A percentile compares a stretch with the other conserved stretches of the same genome.
phyloP scores from a whole-genome alignment of 2,888 invertebrate species.

The Caenorhabditis macrosperma region DNA sequence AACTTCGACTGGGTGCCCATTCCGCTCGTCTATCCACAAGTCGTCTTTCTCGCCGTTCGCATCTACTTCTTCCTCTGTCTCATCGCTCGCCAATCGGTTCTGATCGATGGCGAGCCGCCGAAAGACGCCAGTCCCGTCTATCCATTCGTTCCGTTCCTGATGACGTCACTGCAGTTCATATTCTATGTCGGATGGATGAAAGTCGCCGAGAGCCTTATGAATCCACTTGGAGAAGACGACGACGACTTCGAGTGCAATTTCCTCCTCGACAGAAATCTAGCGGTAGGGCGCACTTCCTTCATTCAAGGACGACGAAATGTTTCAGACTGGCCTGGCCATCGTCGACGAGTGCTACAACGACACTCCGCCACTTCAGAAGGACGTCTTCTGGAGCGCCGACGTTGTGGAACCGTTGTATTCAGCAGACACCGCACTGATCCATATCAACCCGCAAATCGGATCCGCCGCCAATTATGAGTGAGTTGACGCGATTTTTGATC shows the following conservation, averaged over 20 bases:
- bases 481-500: conserved; percentile 2
- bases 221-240: conserved; percentile 77
- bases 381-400: conserved; percentile 65
- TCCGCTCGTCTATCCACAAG: conserved; percentile 77
- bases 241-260: conserved; percentile 76
- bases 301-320: not conserved
- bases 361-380: conserved; percentile 64
- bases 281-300: conserved; percentile 39
- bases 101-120: conserved; percentile 68
- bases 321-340: conserved; percentile 64
- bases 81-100: conserved; percentile 74
- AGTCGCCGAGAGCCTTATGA: conserved; percentile 76
- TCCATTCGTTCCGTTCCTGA: conserved; percentile 71
- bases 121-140: conserved; percentile 64
- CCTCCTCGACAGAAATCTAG: conserved; percentile 67
- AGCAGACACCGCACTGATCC: conserved; percentile 65
- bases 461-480: conserved; percentile 67
- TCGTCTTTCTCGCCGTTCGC: conserved; percentile 77
- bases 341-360: conserved; percentile 69
- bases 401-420: conserved; percentile 67
- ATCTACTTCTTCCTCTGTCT: conserved; percentile 76
- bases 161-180: conserved; percentile 75
- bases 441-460: conserved; percentile 69
- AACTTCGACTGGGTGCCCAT: conserved; percentile 76
- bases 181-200: conserved; percentile 79